Percentiles rank a stretch among this genome's conserved stretches.
These are phyloP conservation scores for Melieria omissa DNA, from an alignment of 2,888 invertebrate genomes.

Conservation along the genomic window DNA sequence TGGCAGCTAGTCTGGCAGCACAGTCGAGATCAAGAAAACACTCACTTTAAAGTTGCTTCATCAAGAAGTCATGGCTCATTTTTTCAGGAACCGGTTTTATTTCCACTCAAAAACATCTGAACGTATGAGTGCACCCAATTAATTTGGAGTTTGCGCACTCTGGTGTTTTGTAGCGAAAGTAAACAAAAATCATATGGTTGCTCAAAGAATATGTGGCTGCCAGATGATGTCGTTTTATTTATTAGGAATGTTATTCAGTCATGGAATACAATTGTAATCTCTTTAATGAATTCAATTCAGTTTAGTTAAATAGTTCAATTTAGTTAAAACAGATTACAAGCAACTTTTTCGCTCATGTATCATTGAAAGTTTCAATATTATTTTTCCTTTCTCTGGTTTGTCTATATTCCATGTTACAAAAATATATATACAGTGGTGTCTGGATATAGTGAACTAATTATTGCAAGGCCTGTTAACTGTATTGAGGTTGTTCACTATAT, in stretches of 20 bases:
- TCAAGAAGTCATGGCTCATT: background rate
- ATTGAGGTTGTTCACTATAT: no score
- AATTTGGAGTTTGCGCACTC: constrained; percentile 3
- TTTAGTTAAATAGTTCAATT: no score
- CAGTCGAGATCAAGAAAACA: background rate
- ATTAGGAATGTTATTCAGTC: background rate
- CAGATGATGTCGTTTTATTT: background rate
- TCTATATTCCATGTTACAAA: no score
- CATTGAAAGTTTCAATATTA: no score
- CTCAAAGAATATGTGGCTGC: background rate
- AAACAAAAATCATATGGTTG: constrained; percentile 7
- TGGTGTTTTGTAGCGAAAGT: constrained; percentile 3
- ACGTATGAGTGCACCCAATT: background rate
- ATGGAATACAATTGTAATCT: background rate
- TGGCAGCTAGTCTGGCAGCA: no score
- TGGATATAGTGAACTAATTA: no score
- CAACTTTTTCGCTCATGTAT: no score
- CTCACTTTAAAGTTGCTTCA: background rate
- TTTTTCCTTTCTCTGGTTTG: no score
- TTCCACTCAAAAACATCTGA: background rate
- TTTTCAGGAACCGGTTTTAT: background rate
- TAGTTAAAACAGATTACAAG: no score
- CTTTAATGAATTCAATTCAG: no score
- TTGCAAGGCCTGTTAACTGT: no score
- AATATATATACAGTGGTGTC: no score